Evolutionary conservation across 2,113 vertebrate species (phyloP).

Genomic region (Oryzias celebensis): DNA sequence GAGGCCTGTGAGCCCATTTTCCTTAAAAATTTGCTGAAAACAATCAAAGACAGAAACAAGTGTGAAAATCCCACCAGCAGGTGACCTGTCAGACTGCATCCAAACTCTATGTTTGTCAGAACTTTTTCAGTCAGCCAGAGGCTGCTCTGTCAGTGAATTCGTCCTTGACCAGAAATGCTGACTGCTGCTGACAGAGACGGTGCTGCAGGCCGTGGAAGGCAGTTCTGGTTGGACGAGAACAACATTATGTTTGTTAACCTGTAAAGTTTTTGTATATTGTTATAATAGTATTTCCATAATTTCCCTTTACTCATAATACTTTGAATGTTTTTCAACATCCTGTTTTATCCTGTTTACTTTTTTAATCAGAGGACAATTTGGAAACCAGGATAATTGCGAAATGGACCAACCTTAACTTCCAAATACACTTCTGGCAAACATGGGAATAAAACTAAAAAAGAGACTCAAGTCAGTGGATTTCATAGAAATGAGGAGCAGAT

Average conservation of each 20-base stretch:
- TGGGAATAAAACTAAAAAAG: too few relatives aligned
- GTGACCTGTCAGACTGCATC: slow-evolving; percentile 14
- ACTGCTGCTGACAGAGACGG: background rate
- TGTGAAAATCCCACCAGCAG: background rate
- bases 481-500: too few relatives aligned
- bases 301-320: too few relatives aligned
- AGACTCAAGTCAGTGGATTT: too few relatives aligned
- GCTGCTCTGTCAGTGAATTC: background rate
- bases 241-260: slow-evolving; percentile 1
- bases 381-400: too few relatives aligned
- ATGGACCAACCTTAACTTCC: too few relatives aligned
- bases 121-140: slow-evolving; percentile 8
- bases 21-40: background rate
- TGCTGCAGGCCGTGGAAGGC: slow-evolving; percentile 5
- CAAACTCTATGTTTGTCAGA: background rate
- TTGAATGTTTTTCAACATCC: too few relatives aligned
- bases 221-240: background rate
- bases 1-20: too few relatives aligned
- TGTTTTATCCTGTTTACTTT: too few relatives aligned
- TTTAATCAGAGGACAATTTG: too few relatives aligned
- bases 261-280: background rate
- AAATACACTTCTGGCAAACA: too few relatives aligned
- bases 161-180: slow-evolving; percentile 27
- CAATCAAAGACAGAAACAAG: background rate
- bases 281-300: too few relatives aligned